Percentiles rank a stretch among this genome's conserved stretches.
Evolutionary conservation across 2,113 vertebrate species (phyloP).

Genomic region (Panthera tigris): DNA sequence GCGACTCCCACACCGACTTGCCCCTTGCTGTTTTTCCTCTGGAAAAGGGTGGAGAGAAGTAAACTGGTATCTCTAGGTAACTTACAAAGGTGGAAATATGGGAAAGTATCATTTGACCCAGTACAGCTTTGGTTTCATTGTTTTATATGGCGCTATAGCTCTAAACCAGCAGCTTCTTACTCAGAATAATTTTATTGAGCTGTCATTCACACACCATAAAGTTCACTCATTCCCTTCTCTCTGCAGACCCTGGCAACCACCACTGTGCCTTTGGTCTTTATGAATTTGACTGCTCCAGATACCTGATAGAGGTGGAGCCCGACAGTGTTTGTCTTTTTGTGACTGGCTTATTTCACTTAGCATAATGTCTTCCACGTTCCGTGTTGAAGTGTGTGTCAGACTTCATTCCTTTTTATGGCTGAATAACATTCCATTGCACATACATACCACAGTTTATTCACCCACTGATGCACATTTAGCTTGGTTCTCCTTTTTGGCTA

Average conservation of each 20-base stretch:
- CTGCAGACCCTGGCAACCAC: neutral
- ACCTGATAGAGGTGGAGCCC: neutral
- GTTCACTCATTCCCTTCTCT: neutral
- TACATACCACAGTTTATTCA: neutral
- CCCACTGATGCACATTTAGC: neutral
- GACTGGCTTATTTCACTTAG: neutral
- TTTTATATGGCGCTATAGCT: neutral
- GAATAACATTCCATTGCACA: neutral
- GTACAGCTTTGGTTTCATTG: neutral
- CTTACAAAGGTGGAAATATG: neutral
- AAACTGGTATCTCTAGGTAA: neutral
- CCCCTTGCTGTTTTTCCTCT: neutral
- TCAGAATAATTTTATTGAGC: neutral
- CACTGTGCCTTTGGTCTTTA: neutral
- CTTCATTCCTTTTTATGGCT: neutral
- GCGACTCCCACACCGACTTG: too few species aligned
- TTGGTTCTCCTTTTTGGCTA: neutral
- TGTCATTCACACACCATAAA: neutral
- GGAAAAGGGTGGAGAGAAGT: neutral
- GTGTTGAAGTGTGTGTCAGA: neutral
- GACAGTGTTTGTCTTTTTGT: neutral
- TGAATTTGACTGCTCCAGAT: neutral
- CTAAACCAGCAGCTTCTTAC: neutral
- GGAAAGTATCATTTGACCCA: neutral
- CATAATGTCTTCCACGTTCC: neutral